Evolutionary conservation across 1,140 invertebrate species (phyloP).

Genomic region (Drosophila novamexicana): DNA sequence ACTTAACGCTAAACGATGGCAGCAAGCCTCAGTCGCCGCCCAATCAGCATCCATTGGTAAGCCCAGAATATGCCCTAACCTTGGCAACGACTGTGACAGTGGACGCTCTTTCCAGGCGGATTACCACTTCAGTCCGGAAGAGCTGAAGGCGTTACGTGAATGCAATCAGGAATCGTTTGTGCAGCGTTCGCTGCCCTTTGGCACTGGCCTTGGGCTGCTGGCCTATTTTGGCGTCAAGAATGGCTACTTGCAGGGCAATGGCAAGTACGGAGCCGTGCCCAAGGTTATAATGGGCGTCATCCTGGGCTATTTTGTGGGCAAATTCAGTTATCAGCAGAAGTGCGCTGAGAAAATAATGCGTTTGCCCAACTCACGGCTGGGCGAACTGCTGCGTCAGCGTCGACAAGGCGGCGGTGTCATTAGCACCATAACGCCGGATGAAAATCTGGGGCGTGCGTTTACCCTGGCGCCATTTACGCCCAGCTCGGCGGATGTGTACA

Average conservation of each 20-base stretch:
- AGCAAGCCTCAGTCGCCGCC: conserved; percentile 16
- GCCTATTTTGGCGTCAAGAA: conserved; percentile 88
- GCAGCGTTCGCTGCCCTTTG: conserved; percentile 88
- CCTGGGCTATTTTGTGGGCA: conserved; percentile 90
- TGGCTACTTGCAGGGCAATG: conserved; percentile 85
- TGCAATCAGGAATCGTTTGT: conserved; percentile 90
- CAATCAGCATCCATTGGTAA: conserved; percentile 67
- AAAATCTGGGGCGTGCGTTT: conserved; percentile 84
- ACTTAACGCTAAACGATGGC: conserved; percentile 49
- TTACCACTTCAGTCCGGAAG: conserved; percentile 84
- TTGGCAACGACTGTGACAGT: background rate
- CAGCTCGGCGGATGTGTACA: conserved; percentile 83
- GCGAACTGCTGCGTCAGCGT: conserved; percentile 68
- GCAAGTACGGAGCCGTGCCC: conserved; percentile 88
- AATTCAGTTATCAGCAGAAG: conserved; percentile 89
- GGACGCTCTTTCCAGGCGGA: conserved; percentile 84
- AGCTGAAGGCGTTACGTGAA: conserved; percentile 88
- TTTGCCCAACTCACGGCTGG: conserved; percentile 85
- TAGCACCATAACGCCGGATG: conserved; percentile 73
- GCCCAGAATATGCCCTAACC: background rate
- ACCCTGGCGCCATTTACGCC: conserved; percentile 84
- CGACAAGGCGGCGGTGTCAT: conserved; percentile 64
- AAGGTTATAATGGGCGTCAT: conserved; percentile 88
- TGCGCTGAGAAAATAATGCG: conserved; percentile 91
- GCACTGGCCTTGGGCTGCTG: conserved; percentile 86